phyloP scores from a whole-genome alignment of 2,797 vertebrate species.

The Gouania willdenowi region DNA sequence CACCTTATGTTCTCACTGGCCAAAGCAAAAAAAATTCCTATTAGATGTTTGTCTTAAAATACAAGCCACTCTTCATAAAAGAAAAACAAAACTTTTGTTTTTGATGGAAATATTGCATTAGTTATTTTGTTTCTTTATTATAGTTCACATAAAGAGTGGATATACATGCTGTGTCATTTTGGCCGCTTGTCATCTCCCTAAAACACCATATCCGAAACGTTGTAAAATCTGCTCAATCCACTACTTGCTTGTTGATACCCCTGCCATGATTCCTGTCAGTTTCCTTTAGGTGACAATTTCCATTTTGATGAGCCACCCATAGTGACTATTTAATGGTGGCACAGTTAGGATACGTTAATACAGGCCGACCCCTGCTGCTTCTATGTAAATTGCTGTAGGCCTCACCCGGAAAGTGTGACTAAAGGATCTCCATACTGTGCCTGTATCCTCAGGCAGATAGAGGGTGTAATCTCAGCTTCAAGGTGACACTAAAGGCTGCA shows the following conservation, averaged over 20 bases:
- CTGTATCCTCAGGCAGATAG: conserved; percentile 73
- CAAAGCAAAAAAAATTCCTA: conserved; percentile 68
- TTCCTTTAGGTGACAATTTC: conserved; percentile 68
- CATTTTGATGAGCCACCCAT: conserved; percentile 71
- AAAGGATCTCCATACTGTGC: conserved; percentile 70
- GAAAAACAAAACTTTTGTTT: conserved; percentile 15
- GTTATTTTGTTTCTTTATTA: no score
- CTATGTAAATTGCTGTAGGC: conserved; percentile 66
- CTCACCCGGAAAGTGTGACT: conserved; percentile 60
- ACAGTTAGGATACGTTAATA: conserved; percentile 62
- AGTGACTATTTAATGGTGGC: conserved; percentile 61
- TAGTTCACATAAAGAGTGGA: conserved; percentile 28
- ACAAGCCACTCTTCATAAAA: conserved; percentile 13
- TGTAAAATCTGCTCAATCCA: conserved; percentile 45
- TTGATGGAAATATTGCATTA: no score
- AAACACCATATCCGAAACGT: conserved; percentile 32
- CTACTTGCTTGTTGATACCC: conserved; percentile 48
- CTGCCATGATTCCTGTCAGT: conserved; percentile 50
- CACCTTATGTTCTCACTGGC: conserved; percentile 81
- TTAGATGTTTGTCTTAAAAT: conserved; percentile 67
- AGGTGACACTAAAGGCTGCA: conserved; percentile 87
- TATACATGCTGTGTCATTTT: conserved; percentile 33
- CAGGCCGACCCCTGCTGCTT: conserved; percentile 56
- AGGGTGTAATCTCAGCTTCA: conserved; percentile 98
- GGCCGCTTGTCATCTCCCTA: conserved; percentile 48